Percentiles rank a stretch among this genome's conserved stretches.
Evolutionary conservation across 2,888 invertebrate genomes (phyloP).

Genomic region (Diadegma fenestrale): DNA sequence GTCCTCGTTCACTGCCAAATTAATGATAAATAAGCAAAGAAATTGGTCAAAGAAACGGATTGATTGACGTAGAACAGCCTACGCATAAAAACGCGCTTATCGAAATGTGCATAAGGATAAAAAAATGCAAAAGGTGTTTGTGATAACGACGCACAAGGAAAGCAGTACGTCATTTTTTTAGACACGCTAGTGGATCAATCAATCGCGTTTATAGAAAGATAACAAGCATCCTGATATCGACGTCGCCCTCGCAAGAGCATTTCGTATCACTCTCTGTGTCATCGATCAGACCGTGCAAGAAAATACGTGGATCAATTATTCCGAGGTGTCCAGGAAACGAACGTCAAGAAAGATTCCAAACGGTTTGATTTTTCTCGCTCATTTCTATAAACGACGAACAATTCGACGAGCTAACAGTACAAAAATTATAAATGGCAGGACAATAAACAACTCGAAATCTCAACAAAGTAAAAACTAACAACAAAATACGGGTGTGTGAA

Average conservation of each 20-base stretch:
- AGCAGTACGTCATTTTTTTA: neutral
- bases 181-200: neutral
- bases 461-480: neutral
- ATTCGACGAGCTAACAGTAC: neutral
- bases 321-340: neutral
- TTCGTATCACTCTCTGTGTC: neutral
- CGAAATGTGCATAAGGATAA: neutral
- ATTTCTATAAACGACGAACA: neutral
- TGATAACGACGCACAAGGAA: constrained; percentile 36
- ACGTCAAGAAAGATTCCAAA: neutral
- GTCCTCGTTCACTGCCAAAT: neutral
- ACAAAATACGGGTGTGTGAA: neutral
- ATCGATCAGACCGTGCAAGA: constrained; percentile 1
- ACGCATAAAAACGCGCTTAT: neutral
- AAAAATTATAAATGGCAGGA: neutral
- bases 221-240: constrained; percentile 32
- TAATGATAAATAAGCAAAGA: neutral
- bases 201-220: constrained; percentile 31
- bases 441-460: neutral
- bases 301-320: neutral
- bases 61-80: neutral
- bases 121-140: constrained; percentile 24
- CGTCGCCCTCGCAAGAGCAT: neutral
- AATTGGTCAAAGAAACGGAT: neutral
- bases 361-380: neutral